Percentiles rank a stretch among this genome's conserved stretches.
Evolutionary conservation across 2,797 vertebrate species (phyloP).

Genomic region (Halcyon leucocephala): DNA sequence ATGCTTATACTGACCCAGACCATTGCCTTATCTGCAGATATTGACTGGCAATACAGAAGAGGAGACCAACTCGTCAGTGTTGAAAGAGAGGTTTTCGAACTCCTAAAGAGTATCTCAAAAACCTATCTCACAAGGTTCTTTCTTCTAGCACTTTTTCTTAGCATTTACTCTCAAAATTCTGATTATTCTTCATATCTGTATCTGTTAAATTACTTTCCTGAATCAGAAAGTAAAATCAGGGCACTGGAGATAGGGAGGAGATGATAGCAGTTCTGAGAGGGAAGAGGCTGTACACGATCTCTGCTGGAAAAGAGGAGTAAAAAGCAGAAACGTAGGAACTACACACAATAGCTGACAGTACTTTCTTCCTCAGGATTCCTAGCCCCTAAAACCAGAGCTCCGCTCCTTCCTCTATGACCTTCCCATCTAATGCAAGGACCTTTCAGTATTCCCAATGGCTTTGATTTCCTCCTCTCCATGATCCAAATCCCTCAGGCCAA

Average conservation of each 20-base stretch:
- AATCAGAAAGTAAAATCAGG: neutral
- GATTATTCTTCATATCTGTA: neutral
- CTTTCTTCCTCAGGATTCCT: neutral
- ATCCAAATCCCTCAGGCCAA: neutral
- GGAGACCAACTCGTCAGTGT: neutral
- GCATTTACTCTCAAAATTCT: neutral
- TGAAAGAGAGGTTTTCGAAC: neutral
- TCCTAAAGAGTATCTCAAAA: neutral
- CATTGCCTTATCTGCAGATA: neutral
- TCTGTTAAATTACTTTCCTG: neutral
- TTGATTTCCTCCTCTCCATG: neutral
- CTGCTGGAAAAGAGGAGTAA: neutral
- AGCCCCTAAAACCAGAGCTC: neutral
- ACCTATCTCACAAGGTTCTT: neutral
- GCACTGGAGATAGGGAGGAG: neutral
- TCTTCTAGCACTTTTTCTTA: neutral
- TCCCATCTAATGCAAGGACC: neutral
- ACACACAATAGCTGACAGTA: neutral
- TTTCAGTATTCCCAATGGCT: neutral
- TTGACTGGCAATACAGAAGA: neutral
- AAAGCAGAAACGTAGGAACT: neutral
- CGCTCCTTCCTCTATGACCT: accelerated
- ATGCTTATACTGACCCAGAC: neutral
- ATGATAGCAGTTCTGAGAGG: neutral
- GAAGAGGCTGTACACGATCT: neutral